A percentile compares a stretch with the other conserved stretches of the same genome.
These are phyloP conservation scores for Pedionomus torquatus DNA, from an alignment of 2,113 vertebrate species.

Conservation along the genomic window DNA sequence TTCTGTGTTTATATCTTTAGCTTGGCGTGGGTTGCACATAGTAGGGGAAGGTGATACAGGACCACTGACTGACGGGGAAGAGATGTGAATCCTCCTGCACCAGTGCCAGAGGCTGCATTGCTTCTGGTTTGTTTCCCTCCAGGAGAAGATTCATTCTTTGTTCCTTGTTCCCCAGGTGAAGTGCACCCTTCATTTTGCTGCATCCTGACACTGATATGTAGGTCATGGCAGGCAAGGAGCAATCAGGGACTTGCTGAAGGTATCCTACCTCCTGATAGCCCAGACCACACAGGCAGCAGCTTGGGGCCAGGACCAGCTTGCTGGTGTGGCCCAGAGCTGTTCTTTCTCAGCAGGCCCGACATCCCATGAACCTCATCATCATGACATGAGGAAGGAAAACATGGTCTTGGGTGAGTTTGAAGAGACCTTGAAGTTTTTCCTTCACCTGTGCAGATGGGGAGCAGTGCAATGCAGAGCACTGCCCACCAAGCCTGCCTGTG, in stretches of 20 bases:
- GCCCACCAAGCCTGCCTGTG: not conserved
- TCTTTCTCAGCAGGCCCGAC: not conserved
- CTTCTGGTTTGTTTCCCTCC: not conserved
- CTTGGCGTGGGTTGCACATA: not conserved
- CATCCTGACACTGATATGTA: not conserved
- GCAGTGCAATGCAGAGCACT: not conserved
- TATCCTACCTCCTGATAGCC: not conserved
- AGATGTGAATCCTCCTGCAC: not conserved
- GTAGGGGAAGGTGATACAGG: not conserved
- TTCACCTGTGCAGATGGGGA: not conserved
- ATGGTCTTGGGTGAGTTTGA: not conserved
- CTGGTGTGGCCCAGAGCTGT: not conserved
- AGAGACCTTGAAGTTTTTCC: not conserved
- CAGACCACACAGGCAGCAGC: fast-evolving
- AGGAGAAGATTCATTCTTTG: too few species aligned
- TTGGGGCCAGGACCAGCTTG: not conserved
- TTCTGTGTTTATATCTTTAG: not conserved
- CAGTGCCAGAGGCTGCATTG: not conserved
- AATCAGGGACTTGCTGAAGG: not conserved
- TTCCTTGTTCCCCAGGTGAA: not conserved
- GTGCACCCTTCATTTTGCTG: not conserved
- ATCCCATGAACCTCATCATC: fast-evolving
- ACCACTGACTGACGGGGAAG: not conserved
- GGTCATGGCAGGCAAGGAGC: fast-evolving
- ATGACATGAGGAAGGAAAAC: not conserved